Conservation (phyloP, 2,888 invertebrate species). For the Ganaspis brasiliensis region DNA sequence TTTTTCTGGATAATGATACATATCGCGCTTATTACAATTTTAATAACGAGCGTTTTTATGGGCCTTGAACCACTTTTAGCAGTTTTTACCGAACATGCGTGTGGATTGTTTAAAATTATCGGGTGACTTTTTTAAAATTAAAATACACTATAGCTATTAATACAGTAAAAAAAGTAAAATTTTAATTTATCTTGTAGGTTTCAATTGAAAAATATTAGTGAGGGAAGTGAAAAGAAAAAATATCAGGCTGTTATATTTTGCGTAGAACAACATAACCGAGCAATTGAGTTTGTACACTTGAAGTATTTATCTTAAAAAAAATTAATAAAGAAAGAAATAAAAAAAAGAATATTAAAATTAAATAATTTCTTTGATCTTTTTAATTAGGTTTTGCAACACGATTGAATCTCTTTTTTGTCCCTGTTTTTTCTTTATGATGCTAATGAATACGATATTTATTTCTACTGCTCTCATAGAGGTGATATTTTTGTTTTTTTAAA, state of each 20-base stretch:
- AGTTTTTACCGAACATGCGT: conserved; percentile 8
- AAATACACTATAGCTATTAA: neutral
- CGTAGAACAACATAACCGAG: conserved; percentile 19
- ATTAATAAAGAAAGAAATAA: neutral
- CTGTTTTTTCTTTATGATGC: neutral
- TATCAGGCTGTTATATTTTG: neutral
- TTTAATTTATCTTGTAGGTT: neutral
- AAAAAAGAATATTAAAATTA: neutral
- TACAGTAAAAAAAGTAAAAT: neutral
- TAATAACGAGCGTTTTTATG: neutral
- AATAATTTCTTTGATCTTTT: neutral
- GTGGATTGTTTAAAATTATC: neutral
- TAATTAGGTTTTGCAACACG: neutral
- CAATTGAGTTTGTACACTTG: conserved; percentile 13
- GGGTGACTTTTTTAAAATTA: neutral
- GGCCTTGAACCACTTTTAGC: conserved; percentile 6
- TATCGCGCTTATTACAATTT: neutral
- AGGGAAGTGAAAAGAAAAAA: neutral
- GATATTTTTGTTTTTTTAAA: neutral
- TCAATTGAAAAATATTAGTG: neutral
- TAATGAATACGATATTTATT: neutral
- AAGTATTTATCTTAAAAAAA: neutral
- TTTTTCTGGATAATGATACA: conserved; percentile 2
- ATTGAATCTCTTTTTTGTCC: conserved; percentile 11
- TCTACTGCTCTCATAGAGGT: neutral